Percentiles rank a stretch among this genome's conserved stretches.
Conservation (phyloP, 2,888 invertebrate species). For the Cistogaster globosa region DNA sequence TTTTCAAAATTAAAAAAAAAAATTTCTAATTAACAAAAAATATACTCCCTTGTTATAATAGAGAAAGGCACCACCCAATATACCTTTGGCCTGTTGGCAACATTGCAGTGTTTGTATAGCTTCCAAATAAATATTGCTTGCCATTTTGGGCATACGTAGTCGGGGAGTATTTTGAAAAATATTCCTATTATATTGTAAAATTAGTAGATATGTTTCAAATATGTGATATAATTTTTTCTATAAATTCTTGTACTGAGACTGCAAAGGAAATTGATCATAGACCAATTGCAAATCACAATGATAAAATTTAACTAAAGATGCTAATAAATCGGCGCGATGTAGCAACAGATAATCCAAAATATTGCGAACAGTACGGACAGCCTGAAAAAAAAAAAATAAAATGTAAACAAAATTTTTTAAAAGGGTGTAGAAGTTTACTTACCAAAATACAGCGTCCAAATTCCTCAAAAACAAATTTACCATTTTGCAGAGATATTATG, state of each 20-base stretch:
- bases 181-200: conserved; percentile 92
- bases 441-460: conserved; percentile 93
- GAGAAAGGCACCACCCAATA: conserved; percentile 92
- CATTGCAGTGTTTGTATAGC: conserved; percentile 93
- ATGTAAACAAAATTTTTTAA: background rate
- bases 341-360: conserved; percentile 92
- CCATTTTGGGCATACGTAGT: conserved; percentile 93
- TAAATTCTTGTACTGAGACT: conserved; percentile 84
- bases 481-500: conserved; percentile 91
- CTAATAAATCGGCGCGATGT: conserved; percentile 90
- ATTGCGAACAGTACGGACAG: conserved; percentile 93
- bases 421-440: conserved; percentile 78
- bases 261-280: conserved; percentile 84
- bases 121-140: conserved; percentile 93
- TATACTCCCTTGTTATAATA: conserved; percentile 92
- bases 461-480: conserved; percentile 93
- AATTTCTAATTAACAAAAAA: no score
- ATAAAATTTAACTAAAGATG: conserved; percentile 91
- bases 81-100: conserved; percentile 90
- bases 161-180: conserved; percentile 92
- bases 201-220: conserved; percentile 94
- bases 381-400: conserved; percentile 84
- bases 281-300: conserved; percentile 92
- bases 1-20: no score
- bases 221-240: conserved; percentile 91